These are phyloP conservation scores for Phenganax stokvisi DNA, from an alignment of 92 coral and sea anemone genomes.

Conservation along the genomic window DNA sequence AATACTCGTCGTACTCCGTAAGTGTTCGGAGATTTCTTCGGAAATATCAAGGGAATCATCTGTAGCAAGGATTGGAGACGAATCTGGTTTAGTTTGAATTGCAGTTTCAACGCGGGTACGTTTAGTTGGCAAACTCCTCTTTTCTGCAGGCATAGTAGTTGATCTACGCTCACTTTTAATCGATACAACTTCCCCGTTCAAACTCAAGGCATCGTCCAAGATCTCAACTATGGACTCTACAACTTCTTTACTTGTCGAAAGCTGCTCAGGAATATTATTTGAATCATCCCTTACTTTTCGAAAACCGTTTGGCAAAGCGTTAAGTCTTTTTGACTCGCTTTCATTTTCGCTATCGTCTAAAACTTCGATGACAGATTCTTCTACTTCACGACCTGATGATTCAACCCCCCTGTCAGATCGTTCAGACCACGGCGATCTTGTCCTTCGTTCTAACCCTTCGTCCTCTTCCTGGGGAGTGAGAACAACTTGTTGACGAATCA, in stretches of 20 bases:
- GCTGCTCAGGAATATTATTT: slow-evolving; percentile 10
- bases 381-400: slow-evolving; percentile 25
- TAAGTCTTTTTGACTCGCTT: not conserved
- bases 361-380: slow-evolving; percentile 28
- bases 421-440: not conserved
- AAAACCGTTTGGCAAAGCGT: not conserved
- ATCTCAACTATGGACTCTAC: not conserved
- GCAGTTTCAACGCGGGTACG: not conserved
- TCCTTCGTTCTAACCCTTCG: not conserved
- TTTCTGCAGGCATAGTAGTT: too few species aligned
- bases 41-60: slow-evolving; percentile 5
- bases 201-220: not conserved
- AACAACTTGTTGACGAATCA: not conserved
- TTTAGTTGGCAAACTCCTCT: too few species aligned
- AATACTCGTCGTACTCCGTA: slow-evolving; percentile 13
- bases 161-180: too few species aligned
- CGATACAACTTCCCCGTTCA: too few species aligned
- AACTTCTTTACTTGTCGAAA: not conserved
- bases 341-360: not conserved
- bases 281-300: not conserved
- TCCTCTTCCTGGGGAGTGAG: not conserved
- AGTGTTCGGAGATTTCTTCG: slow-evolving; percentile 18
- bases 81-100: not conserved
- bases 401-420: not conserved
- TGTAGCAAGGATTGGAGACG: not conserved